phyloP scores from a whole-genome alignment of 2,797 vertebrate species.

The Sebastes hopkinsi region DNA sequence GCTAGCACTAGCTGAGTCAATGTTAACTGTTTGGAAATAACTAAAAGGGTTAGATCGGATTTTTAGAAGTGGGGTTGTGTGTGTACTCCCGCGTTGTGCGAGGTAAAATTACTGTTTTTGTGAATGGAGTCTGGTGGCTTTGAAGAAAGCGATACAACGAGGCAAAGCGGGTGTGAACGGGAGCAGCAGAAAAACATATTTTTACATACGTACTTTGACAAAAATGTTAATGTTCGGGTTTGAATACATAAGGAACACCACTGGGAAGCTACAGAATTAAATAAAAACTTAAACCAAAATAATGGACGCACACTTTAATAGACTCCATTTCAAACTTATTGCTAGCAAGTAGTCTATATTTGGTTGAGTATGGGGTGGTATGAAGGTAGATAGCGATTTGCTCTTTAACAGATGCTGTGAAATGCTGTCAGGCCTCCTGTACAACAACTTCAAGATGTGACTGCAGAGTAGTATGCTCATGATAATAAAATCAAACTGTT shows the following conservation, averaged over 20 bases:
- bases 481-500: neutral
- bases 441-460: neutral
- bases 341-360: neutral
- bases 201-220: neutral
- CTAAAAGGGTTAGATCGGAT: too few relatives aligned
- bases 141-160: too few relatives aligned
- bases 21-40: too few relatives aligned
- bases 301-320: neutral
- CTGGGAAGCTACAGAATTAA: neutral
- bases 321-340: neutral
- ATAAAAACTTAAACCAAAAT: neutral
- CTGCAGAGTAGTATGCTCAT: neutral
- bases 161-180: rapidly evolving
- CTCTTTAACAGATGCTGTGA: neutral
- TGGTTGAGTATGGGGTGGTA: neutral
- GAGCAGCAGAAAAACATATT: too few relatives aligned
- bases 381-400: neutral
- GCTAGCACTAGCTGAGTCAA: too few relatives aligned
- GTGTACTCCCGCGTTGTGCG: too few relatives aligned
- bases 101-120: too few relatives aligned
- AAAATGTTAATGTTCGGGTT: neutral
- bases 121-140: too few relatives aligned
- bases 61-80: too few relatives aligned
- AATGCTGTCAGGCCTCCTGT: neutral
- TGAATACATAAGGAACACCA: neutral